phyloP scores from a whole-genome alignment of 2,888 invertebrate genomes.

The Dilophus febrilis region DNA sequence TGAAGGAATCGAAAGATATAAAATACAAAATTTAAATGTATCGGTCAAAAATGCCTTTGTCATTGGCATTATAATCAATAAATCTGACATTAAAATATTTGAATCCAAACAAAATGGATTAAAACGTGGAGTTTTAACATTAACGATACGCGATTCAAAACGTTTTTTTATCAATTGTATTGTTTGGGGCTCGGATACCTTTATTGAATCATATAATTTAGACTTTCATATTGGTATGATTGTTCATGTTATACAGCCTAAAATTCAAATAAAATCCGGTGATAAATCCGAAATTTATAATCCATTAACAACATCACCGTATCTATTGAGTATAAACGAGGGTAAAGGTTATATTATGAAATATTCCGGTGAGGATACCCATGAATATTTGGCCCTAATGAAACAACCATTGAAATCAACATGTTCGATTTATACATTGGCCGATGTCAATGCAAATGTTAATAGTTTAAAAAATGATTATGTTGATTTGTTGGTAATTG shows the following conservation, averaged over 20 bases:
- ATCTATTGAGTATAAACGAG: constrained; percentile 46
- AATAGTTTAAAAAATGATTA: constrained; percentile 9
- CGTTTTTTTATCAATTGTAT: constrained; percentile 56
- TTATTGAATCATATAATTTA: constrained; percentile 40
- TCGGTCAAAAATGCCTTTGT: constrained; percentile 12
- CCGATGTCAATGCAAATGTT: constrained; percentile 16
- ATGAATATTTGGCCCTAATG: constrained; percentile 35
- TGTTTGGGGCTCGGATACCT: constrained; percentile 53
- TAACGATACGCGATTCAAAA: constrained; percentile 57
- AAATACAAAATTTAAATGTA: too few species aligned
- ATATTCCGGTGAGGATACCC: constrained; percentile 34
- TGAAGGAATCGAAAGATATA: too few species aligned
- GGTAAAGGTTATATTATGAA: constrained; percentile 40
- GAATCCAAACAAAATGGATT: constrained; percentile 25
- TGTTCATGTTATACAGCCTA: constrained; percentile 54
- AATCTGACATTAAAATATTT: constrained; percentile 37
- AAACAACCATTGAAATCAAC: constrained; percentile 45
- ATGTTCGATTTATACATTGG: constrained; percentile 16
- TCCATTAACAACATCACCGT: constrained; percentile 49
- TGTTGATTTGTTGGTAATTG: constrained; percentile 35
- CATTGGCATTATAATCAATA: constrained; percentile 45
- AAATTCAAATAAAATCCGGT: constrained; percentile 36
- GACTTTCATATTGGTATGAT: constrained; percentile 49
- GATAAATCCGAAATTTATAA: constrained; percentile 36
- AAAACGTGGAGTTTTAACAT: constrained; percentile 52